Evolutionary conservation across 2,888 invertebrate species (phyloP).

Genomic region (Branchipolynoe longqiensis): DNA sequence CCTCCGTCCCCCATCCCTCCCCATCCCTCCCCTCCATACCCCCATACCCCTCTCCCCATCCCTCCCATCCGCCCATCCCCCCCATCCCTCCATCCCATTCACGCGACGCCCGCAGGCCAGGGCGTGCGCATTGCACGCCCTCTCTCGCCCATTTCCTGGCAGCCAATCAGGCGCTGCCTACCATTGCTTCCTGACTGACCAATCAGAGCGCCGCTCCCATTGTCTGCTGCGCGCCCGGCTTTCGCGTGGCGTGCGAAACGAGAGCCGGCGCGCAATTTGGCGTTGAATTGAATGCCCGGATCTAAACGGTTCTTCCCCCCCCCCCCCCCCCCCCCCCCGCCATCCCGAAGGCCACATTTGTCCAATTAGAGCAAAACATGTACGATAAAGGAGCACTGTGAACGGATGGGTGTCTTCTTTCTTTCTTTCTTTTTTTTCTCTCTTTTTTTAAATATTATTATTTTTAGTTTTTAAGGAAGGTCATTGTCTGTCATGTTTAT

Average conservation of each 20-base stretch:
- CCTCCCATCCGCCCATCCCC: not conserved
- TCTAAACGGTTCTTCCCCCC: not conserved
- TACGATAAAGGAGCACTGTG: not conserved
- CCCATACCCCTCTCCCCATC: constrained; percentile 13
- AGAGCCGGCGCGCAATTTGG: constrained; percentile 3
- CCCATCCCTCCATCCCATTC: not conserved
- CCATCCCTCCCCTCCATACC: not conserved
- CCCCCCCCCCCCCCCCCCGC: too few species aligned
- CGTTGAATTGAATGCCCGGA: not conserved
- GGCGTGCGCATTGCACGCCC: not conserved
- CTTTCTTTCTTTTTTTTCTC: too few species aligned
- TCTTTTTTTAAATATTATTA: too few species aligned
- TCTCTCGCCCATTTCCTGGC: constrained; percentile 3
- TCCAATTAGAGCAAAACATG: not conserved
- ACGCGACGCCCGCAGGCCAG: not conserved
- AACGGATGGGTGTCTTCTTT: too few species aligned
- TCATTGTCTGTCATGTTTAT: too few species aligned
- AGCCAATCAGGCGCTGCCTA: constrained; percentile 30
- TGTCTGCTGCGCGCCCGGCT: not conserved
- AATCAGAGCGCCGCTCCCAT: constrained; percentile 5
- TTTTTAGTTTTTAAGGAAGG: too few species aligned
- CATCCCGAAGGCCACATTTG: constrained; percentile 1
- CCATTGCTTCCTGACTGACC: constrained; percentile 39
- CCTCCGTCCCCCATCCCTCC: too few species aligned
- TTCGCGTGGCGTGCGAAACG: not conserved